These are phyloP conservation scores for Tonatia bakeri DNA, from an alignment of 2,113 vertebrate species.

Conservation along the genomic window DNA sequence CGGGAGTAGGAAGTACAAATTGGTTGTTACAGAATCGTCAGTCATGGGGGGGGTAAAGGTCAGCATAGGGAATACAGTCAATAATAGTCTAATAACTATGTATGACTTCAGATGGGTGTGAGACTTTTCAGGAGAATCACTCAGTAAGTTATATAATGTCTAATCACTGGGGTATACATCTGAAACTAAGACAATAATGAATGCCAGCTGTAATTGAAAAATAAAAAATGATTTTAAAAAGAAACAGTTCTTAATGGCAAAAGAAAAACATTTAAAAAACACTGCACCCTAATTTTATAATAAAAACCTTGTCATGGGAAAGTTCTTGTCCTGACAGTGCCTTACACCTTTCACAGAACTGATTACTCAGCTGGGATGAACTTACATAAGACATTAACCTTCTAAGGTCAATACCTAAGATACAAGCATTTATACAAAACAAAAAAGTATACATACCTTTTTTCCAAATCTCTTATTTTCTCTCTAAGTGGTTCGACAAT, in stretches of 20 bases:
- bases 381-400: background rate
- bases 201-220: background rate
- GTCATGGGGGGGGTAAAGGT: background rate
- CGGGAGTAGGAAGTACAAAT: background rate
- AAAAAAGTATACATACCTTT: conserved; percentile 81
- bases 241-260: background rate
- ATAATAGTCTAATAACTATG: background rate
- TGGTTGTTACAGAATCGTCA: background rate
- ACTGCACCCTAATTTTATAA: background rate
- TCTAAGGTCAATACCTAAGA: background rate
- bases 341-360: background rate
- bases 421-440: background rate
- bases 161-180: background rate
- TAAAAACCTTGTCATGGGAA: background rate
- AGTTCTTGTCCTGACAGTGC: background rate
- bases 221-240: background rate
- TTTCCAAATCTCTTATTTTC: conserved; percentile 88
- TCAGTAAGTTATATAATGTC: background rate
- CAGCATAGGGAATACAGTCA: background rate
- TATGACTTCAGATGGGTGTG: background rate
- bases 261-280: background rate
- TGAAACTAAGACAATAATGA: background rate
- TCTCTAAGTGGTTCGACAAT: conserved; percentile 86
- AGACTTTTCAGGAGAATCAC: background rate
- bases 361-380: background rate